Base-by-base conservation (phyloP, 2,888 invertebrate genomes). In the Villa cingulata region DNA sequence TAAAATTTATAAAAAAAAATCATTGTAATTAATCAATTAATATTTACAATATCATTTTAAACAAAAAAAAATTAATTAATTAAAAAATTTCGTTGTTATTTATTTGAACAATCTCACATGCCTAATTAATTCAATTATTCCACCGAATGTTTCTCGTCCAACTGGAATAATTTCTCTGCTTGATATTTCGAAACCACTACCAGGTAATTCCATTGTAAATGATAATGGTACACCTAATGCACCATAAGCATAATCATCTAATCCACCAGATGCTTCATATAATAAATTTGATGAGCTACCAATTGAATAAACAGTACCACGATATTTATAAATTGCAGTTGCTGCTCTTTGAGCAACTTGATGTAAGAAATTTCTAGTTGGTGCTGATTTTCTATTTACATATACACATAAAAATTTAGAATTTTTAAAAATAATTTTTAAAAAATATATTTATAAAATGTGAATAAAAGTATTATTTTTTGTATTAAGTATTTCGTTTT, bases 191-290 rank as follows among this genome's bases (percentile, higher is more conserved):
- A 67, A 67, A 45, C 70, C 65, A 15, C 77, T 73, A 48, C 77
- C 77, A 14, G 83, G 81, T 50, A 83, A 62, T 62, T 83, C 82
- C 43, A 77, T 64, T 7, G 82, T 82, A 57, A 76, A 83, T 1
- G 78, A 62, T 27, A 82, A 62, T 7, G 75, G 74, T 39, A 80
- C 72, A 34, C 67, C 74, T 54, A 67, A 55, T 23, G 70, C 70
- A n/a, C 65, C 74, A 62, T 78, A 77, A 23, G 77, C 77, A 63
- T 76, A 84, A 58, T 83, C 83, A 58, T 80, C 79, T 53, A 80
- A 71, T 36, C 77, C 77, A 36, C 83, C 83, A 39, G 66, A 63
- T 32, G 77, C 75, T 16, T 70, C 65, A 53, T 80, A 79, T 54
- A 72, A 68, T 7, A 80, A 60, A 15, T 72, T 70, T 1, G 72